A percentile compares a stretch with the other conserved stretches of the same genome.
Evolutionary conservation across 2,113 vertebrate genomes (phyloP).

Genomic region (Cyprinodon tularosa): DNA sequence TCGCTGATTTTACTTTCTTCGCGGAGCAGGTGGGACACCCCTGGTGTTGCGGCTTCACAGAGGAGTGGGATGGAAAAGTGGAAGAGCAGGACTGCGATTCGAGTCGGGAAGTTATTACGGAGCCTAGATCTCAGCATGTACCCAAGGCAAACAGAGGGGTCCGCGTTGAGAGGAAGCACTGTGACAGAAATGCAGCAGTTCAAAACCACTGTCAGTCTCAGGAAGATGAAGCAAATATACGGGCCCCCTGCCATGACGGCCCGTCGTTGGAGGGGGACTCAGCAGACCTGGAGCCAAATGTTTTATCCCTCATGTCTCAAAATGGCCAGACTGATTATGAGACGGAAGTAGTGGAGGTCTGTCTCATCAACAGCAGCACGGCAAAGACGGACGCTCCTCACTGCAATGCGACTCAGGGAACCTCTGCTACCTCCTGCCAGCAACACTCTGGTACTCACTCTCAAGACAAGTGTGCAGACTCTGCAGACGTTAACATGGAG

Average conservation of each 20-base stretch:
- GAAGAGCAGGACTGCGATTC: conserved; percentile 26
- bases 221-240: conserved; percentile 30
- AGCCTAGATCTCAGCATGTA: conserved; percentile 53
- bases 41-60: conserved; percentile 68
- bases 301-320: conserved; percentile 46
- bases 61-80: conserved; percentile 61
- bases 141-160: conserved; percentile 16
- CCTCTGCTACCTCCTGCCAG: conserved; percentile 56
- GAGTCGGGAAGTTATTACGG: conserved; percentile 31
- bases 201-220: conserved; percentile 56
- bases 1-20: conserved; percentile 88
- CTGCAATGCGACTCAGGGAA: conserved; percentile 62
- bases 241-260: conserved; percentile 66
- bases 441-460: conserved; percentile 72
- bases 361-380: conserved; percentile 33
- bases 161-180: conserved; percentile 41
- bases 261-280: conserved; percentile 51
- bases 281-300: conserved; percentile 77
- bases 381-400: conserved; percentile 38
- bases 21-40: conserved; percentile 62
- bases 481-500: background rate
- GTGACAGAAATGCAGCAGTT: conserved; percentile 43
- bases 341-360: conserved; percentile 77
- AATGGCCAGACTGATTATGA: conserved; percentile 53
- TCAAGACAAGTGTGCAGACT: conserved; percentile 68